Evolutionary conservation across 2,888 invertebrate species (phyloP), one percentile per base, ranked within the genome.

Genomic region (Plagiodera versicolora): DNA sequence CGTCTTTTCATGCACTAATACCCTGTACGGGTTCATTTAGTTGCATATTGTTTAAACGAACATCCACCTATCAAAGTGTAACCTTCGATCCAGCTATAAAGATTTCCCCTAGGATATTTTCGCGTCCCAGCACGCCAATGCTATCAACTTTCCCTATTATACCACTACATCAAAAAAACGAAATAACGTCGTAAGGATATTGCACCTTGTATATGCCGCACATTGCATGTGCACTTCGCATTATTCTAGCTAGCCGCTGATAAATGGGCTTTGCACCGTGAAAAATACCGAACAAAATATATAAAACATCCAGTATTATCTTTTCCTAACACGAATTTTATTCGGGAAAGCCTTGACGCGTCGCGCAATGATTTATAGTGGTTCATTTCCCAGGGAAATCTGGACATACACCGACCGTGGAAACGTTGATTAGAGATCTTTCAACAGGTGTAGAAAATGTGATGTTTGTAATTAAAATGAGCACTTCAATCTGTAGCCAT

Each of bases 221-320:
- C n/a, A 14, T 74, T 75, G 74, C 74, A 75, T 75, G 74, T 72
- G 71, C 74, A 71, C 56, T 64, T 67, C 69, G 65, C 74, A 75
- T 75, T 75, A 73, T 69, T 73, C 61, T 60, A 46, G 17, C 58
- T 62, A 52, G 54, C 46, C 60, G 63, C 63, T 72, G 68, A 70
- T 70, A 67, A 71, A 72, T 68, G 67, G 63, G 58, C 70, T 64
- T 54, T 67, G 69, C 68, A 69, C 60, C 68, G 67, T 71, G 68
- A 70, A 73, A 73, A 72, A 74, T 72, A 73, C 68, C 70, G 69
- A 74, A 70, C 70, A 72, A 71, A 71, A 74, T 73, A 74, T 72
- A 62, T 54, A 58, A 73, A 72, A 64, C 67, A 67, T 70, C 69
- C 64, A 66, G 65, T 66, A 69, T 70, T 71, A 72, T 71, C 72